Evolutionary conservation across 92 coral and sea anemone species (phyloP), one percentile per base, ranked within the genome.

Genomic region (Actinernus sp.): DNA sequence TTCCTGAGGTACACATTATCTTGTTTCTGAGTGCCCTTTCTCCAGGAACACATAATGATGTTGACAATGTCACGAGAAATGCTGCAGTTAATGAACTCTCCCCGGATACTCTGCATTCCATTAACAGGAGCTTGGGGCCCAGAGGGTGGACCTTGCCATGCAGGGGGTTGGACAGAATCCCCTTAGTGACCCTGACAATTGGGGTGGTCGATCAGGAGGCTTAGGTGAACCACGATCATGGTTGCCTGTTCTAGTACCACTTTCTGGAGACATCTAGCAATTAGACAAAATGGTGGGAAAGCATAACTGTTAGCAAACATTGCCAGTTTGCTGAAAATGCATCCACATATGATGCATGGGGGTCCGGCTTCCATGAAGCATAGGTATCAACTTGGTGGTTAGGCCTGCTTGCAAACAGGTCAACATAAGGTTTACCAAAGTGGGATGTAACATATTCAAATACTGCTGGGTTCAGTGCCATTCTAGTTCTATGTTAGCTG

Each of bases 61-160:
- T 69, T 41, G 86, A 79, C 49, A 79, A 79, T 39, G 0, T 60
- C 58, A 18, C 17, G 33, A 2, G 73, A 38, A 79, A 79, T 31
- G 41, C 56, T 55, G 39, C 21, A 52, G 4, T 52, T 26, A 52
- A 52, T 5, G 52, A 82, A 57, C 4, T 56, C 41, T 50, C 55
- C 22, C 79, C 89, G 49, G 89, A 67, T 33, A 83, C 74, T 40
- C 61, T 76, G 79, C 89, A 76, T 45, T 84, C 84, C 58, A 83
- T 65, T 21, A 76, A 33, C 30, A 56, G 61, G 28, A 59, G 40
- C 45, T 47, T 58, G 0, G 31, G 60, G 50, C 80, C 51, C 65
- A 79, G 45, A 36, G 86, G 78, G 23, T 83, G 89, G 30, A 59
- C 44, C 16, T 55, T 30, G 7, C 34, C 61, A 14, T 55, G 61